Percentiles rank a stretch among this genome's conserved stretches.
Conservation (phyloP, 2,797 vertebrate genomes). For the Sphenodon punctatus region DNA sequence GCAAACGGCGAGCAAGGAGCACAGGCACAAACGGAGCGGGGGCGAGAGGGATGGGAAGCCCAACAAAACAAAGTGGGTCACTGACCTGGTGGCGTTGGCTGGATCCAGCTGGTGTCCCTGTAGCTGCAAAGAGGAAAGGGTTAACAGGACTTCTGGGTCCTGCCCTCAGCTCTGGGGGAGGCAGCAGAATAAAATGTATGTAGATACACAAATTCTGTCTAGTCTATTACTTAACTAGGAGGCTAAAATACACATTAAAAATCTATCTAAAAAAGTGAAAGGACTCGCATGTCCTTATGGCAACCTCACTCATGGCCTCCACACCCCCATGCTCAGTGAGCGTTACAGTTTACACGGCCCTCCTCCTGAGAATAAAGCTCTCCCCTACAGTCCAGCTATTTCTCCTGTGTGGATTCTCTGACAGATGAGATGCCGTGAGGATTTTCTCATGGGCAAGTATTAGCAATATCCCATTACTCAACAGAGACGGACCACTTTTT, state of each 20-base stretch:
- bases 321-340: background rate
- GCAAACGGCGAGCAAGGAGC: conserved; percentile 29
- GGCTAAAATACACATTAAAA: no score
- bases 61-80: conserved; percentile 5
- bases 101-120: background rate
- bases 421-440: no score
- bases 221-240: no score
- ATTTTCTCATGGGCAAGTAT: no score
- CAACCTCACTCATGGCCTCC: no score
- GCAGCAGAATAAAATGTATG: background rate
- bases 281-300: background rate
- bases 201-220: no score
- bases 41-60: conserved; percentile 44
- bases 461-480: no score
- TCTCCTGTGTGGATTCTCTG: no score
- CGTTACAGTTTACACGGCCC: no score
- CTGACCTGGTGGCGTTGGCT: background rate
- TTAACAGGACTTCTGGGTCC: background rate
- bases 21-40: conserved; percentile 40
- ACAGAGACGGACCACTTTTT: no score
- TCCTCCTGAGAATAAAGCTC: no score
- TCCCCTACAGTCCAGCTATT: no score
- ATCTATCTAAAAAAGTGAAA: background rate
- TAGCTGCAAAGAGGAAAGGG: background rate
- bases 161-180: background rate